Evolutionary conservation across 2,113 vertebrate genomes (phyloP).

Genomic region (Chaetorhynchus papuensis): DNA sequence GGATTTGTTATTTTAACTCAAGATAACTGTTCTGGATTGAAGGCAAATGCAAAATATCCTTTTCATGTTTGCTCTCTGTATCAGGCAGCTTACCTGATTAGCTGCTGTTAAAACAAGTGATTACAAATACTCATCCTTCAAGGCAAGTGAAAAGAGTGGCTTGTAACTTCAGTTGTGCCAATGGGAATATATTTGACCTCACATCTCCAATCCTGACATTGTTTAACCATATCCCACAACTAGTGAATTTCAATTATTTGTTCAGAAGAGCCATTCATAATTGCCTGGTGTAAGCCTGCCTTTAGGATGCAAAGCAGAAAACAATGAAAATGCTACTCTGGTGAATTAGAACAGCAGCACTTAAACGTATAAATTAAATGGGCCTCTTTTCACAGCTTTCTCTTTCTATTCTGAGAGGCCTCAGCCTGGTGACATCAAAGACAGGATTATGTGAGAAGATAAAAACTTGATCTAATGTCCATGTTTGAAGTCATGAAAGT

Average conservation of each 20-base stretch:
- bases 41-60: not conserved
- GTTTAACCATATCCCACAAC: constrained; percentile 72
- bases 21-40: not conserved
- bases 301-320: constrained; percentile 93
- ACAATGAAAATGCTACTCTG: constrained; percentile 73
- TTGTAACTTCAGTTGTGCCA: constrained; percentile 68
- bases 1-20: not conserved
- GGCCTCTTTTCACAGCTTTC: constrained; percentile 77
- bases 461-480: constrained; percentile 86
- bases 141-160: constrained; percentile 22
- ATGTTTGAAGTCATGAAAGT: constrained; percentile 92
- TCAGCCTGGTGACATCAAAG: constrained; percentile 90
- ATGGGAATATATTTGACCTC: constrained; percentile 74
- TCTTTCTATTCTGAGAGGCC: constrained; percentile 82
- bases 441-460: constrained; percentile 83
- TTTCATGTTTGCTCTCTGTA: not conserved
- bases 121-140: constrained; percentile 45
- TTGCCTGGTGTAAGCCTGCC: constrained; percentile 80
- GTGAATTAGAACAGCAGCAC: constrained; percentile 72
- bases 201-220: constrained; percentile 70
- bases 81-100: constrained; percentile 46
- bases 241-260: constrained; percentile 92
- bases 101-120: constrained; percentile 39
- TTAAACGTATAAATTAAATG: constrained; percentile 81
- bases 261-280: constrained; percentile 84